phyloP scores from a whole-genome alignment of 2,113 vertebrate species.

The Pelecanus crispus region DNA sequence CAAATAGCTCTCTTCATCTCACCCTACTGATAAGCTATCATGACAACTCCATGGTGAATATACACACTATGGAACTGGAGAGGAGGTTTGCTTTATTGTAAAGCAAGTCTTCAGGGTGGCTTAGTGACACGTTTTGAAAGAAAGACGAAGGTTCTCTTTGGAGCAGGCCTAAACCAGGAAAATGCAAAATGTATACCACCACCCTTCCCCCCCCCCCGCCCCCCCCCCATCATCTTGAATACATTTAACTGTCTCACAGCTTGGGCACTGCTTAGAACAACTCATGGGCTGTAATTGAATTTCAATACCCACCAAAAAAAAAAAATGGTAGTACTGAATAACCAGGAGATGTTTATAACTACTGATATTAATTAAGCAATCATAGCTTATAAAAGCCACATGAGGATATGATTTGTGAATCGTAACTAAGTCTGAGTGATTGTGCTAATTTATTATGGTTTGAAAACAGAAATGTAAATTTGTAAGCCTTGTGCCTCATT shows the following conservation, averaged over 20 bases:
- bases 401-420: conserved; percentile 59
- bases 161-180: neutral
- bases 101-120: conserved; percentile 9
- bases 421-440: conserved; percentile 35
- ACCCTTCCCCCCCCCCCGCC: too few species aligned
- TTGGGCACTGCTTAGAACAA: neutral
- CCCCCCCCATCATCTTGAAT: neutral
- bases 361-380: conserved; percentile 68
- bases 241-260: neutral
- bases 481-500: conserved; percentile 8
- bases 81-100: neutral
- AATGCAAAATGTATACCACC: neutral
- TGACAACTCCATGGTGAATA: neutral
- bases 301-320: conserved; percentile 38
- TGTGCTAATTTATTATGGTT: conserved; percentile 47
- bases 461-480: conserved; percentile 33
- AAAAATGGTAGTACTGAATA: conserved; percentile 22
- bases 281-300: conserved; percentile 48
- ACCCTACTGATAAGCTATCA: neutral
- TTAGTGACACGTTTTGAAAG: neutral
- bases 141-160: neutral
- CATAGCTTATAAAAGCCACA: conserved; percentile 39
- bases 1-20: conserved; percentile 36
- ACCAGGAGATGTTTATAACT: conserved; percentile 45
- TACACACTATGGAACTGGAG: neutral